These are phyloP conservation scores for Cheumatopsyche charites DNA, from an alignment of 1,140 invertebrate species.

Conservation along the genomic window DNA sequence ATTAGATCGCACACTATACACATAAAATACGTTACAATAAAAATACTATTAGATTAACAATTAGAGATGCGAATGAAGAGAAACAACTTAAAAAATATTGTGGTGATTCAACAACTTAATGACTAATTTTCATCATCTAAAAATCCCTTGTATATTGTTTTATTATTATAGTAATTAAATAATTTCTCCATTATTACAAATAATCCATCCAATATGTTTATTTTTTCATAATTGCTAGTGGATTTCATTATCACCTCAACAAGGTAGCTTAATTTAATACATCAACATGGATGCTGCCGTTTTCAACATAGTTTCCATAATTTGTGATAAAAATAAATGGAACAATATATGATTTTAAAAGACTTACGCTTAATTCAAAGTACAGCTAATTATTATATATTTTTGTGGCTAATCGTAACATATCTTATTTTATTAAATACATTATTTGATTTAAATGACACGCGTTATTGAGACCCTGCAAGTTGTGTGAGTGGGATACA, in stretches of 20 bases:
- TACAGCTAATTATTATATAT: no score
- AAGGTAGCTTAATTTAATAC: neutral
- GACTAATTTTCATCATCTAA: neutral
- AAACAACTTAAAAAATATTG: constrained; percentile 16
- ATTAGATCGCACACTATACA: no score
- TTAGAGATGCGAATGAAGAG: neutral
- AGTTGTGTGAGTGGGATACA: no score
- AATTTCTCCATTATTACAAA: neutral
- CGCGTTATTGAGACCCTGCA: no score
- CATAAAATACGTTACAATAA: no score
- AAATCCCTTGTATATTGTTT: constrained; percentile 19
- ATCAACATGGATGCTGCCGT: neutral
- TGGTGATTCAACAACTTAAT: constrained; percentile 7
- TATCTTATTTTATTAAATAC: no score
- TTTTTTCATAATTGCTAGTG: constrained; percentile 11
- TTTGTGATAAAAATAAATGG: neutral
- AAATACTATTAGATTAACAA: neutral
- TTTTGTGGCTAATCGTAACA: no score
- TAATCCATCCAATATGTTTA: neutral
- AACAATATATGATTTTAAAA: constrained; percentile 17
- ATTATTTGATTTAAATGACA: no score
- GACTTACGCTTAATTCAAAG: neutral
- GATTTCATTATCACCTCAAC: neutral
- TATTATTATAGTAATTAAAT: neutral
- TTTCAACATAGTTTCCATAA: neutral